Percentiles rank a stretch among this genome's conserved stretches.
Conservation (phyloP, 2,113 vertebrate species). For the Podiceps cristatus region DNA sequence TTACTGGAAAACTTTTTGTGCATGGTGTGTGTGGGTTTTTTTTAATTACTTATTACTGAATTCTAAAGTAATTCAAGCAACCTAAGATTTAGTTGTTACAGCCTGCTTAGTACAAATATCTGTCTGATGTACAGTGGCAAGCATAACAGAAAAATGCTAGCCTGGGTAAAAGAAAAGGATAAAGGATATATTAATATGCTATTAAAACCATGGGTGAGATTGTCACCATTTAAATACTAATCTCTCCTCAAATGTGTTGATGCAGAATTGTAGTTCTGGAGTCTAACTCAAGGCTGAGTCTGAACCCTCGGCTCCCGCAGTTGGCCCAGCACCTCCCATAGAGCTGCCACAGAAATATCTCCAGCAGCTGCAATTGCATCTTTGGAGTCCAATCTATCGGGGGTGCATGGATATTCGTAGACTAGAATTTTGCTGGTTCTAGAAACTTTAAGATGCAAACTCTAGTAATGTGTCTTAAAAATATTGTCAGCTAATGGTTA, state of each 20-base stretch:
- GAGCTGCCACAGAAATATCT: neutral
- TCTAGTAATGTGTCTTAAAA: neutral
- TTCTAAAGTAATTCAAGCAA: neutral
- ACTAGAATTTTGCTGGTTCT: neutral
- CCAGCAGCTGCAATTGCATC: neutral
- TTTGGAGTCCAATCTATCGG: neutral
- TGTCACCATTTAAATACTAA: neutral
- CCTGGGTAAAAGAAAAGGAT: neutral
- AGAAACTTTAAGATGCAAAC: neutral
- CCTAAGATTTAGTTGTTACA: neutral
- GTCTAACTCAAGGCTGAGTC: neutral
- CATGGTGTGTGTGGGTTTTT: neutral
- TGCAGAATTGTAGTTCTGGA: neutral
- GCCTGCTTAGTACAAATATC: neutral
- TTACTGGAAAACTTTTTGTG: neutral
- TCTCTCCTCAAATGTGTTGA: neutral
- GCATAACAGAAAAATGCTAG: neutral
- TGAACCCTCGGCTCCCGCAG: fast-evolving
- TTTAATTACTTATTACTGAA: neutral
- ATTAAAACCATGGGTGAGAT: neutral
- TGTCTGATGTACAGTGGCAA: neutral
- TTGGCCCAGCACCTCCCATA: neutral
- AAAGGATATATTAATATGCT: neutral
- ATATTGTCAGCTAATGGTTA: neutral
- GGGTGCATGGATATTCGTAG: neutral